Conservation (phyloP, 2,888 invertebrate genomes). For the Bedellia somnulentella region DNA sequence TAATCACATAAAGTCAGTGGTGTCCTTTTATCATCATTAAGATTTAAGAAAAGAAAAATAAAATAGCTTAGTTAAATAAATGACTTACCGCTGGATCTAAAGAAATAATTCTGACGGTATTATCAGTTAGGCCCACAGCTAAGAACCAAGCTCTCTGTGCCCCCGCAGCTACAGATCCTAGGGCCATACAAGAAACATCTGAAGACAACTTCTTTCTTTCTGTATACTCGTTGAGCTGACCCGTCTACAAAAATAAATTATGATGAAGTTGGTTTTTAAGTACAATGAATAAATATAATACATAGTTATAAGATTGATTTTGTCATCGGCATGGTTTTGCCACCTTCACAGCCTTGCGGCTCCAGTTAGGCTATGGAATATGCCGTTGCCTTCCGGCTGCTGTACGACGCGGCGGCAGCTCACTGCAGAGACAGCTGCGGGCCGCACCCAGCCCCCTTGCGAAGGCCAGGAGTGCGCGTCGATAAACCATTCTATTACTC, state of each 20-base stretch:
- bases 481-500: neutral
- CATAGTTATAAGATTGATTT: slow-evolving; percentile 10
- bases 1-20: slow-evolving; percentile 54
- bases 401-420: slow-evolving; percentile 66
- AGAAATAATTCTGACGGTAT: slow-evolving; percentile 96
- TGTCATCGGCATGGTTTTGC: slow-evolving; percentile 73
- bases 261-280: too few species aligned
- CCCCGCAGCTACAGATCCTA: slow-evolving; percentile 92
- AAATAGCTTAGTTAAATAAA: neutral
- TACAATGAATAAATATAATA: neutral
- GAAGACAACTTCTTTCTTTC: slow-evolving; percentile 95
- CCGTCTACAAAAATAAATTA: slow-evolving; percentile 80
- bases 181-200: slow-evolving; percentile 97
- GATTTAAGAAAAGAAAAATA: neutral
- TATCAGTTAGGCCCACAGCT: slow-evolving; percentile 93
- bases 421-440: slow-evolving; percentile 60
- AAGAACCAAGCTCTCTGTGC: slow-evolving; percentile 95
- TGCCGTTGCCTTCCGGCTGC: slow-evolving; percentile 59
- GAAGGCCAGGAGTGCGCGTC: neutral
- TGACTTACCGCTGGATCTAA: slow-evolving; percentile 82
- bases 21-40: slow-evolving; percentile 56
- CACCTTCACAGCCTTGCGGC: slow-evolving; percentile 69
- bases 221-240: slow-evolving; percentile 97
- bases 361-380: slow-evolving; percentile 77
- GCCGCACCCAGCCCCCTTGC: slow-evolving; percentile 28